Percentiles rank a stretch among this genome's conserved stretches.
These are phyloP conservation scores for Parazoanthus swiftii DNA, from an alignment of 92 coral and sea anemone species.

Conservation along the genomic window DNA sequence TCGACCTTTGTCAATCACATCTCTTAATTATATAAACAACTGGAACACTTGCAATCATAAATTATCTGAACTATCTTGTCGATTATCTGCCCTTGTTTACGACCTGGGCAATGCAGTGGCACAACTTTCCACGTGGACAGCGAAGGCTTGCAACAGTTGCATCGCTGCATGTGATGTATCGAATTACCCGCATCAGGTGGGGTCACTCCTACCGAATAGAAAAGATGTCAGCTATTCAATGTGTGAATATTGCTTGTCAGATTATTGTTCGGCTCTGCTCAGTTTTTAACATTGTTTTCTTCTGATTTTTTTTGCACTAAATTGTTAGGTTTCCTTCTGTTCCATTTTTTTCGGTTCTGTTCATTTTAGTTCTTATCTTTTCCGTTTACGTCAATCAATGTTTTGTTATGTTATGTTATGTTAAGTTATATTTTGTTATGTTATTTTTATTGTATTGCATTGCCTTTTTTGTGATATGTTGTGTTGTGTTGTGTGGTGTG, in stretches of 20 bases:
- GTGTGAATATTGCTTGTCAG: background rate
- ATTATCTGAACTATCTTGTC: conserved; percentile 49
- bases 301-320: background rate
- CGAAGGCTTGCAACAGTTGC: conserved; percentile 55
- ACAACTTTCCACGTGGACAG: conserved; percentile 39
- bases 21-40: background rate
- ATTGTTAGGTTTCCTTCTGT: background rate
- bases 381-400: background rate
- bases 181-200: background rate
- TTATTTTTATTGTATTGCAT: background rate
- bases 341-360: background rate
- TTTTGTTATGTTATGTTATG: background rate
- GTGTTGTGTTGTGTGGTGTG: background rate
- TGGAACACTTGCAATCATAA: conserved; percentile 46
- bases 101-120: conserved; percentile 20
- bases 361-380: too few relatives aligned
- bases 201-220: background rate
- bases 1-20: too few relatives aligned
- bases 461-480: background rate
- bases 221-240: background rate
- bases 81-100: conserved; percentile 2
- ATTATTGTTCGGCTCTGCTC: too few relatives aligned
- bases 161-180: background rate
- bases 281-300: background rate
- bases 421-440: background rate